Evolutionary conservation across 2,888 invertebrate species (phyloP).

Genomic region (Cynaeus angustus): DNA sequence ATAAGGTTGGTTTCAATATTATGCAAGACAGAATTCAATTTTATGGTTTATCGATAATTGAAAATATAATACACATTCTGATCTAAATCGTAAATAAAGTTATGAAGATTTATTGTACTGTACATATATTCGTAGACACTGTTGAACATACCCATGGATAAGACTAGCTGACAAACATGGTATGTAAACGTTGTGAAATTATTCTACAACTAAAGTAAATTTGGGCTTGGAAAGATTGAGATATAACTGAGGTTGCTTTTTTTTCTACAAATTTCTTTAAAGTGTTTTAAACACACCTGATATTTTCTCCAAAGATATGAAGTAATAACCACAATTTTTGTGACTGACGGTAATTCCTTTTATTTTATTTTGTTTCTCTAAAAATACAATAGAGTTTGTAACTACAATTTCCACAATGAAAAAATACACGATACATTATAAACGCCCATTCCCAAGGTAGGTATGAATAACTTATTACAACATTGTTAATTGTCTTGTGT

Average conservation of each 20-base stretch:
- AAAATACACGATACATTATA: background rate
- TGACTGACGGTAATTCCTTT: too few relatives aligned
- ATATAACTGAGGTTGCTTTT: conserved; percentile 6
- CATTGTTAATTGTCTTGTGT: conserved; percentile 5
- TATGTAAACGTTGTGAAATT: conserved; percentile 6
- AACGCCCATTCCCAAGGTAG: conserved; percentile 4
- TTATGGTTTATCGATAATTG: conserved; percentile 19
- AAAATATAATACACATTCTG: background rate
- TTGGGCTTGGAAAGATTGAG: conserved; percentile 13
- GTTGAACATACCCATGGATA: background rate
- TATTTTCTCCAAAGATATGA: too few relatives aligned
- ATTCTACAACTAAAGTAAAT: conserved; percentile 15
- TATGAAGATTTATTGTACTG: too few relatives aligned
- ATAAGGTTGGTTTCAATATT: background rate
- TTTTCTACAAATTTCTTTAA: conserved; percentile 9
- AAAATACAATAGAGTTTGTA: background rate
- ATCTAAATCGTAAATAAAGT: conserved; percentile 1
- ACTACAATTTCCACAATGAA: background rate
- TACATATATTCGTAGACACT: too few relatives aligned
- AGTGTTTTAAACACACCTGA: too few relatives aligned
- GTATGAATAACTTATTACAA: conserved; percentile 4
- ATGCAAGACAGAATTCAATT: conserved; percentile 1
- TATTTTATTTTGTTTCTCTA: too few relatives aligned
- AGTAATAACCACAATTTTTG: too few relatives aligned
- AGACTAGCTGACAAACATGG: conserved; percentile 13